Percentiles rank a stretch among this genome's conserved stretches.
Evolutionary conservation across 2,797 vertebrate genomes (phyloP).

Genomic region (Brachyalestes nurse): DNA sequence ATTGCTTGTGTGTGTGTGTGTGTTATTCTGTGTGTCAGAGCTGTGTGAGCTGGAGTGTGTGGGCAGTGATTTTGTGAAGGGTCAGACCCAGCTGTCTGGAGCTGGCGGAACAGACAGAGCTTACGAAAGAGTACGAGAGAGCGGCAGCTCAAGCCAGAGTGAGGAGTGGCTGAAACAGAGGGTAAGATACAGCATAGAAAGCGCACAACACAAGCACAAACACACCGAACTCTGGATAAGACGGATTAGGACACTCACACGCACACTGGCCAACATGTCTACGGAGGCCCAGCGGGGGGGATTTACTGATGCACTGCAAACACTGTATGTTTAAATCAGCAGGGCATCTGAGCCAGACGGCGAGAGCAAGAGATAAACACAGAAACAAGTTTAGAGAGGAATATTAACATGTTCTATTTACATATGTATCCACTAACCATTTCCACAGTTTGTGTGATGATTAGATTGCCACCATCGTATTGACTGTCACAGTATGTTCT

Average conservation of each 20-base stretch:
- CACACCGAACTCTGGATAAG: slow-evolving; percentile 1
- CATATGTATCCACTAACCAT: not conserved
- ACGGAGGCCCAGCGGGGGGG: slow-evolving; percentile 15
- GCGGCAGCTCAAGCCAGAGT: slow-evolving; percentile 84
- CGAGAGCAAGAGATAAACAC: not conserved
- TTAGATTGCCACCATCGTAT: slow-evolving; percentile 2
- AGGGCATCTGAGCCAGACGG: not conserved
- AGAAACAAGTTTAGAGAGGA: slow-evolving; percentile 25
- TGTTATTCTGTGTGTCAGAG: slow-evolving; percentile 42
- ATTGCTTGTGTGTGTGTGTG: slow-evolving; percentile 23
- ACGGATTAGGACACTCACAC: not conserved
- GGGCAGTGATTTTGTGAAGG: slow-evolving; percentile 57
- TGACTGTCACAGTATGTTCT: not conserved
- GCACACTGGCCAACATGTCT: not conserved
- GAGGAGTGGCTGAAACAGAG: slow-evolving; percentile 83
- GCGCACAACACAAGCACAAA: slow-evolving; percentile 4
- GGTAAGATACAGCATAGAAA: slow-evolving; percentile 69
- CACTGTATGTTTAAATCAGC: not conserved
- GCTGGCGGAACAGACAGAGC: slow-evolving; percentile 77
- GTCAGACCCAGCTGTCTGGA: slow-evolving; percentile 78
- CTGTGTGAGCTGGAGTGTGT: slow-evolving; percentile 25
- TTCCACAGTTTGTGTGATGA: not conserved
- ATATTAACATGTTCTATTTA: slow-evolving; percentile 10
- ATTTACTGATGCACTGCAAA: not conserved
- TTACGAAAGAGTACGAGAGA: slow-evolving; percentile 71